Evolutionary conservation across 2,888 invertebrate species (phyloP).

Genomic region (Doris montereyensis): DNA sequence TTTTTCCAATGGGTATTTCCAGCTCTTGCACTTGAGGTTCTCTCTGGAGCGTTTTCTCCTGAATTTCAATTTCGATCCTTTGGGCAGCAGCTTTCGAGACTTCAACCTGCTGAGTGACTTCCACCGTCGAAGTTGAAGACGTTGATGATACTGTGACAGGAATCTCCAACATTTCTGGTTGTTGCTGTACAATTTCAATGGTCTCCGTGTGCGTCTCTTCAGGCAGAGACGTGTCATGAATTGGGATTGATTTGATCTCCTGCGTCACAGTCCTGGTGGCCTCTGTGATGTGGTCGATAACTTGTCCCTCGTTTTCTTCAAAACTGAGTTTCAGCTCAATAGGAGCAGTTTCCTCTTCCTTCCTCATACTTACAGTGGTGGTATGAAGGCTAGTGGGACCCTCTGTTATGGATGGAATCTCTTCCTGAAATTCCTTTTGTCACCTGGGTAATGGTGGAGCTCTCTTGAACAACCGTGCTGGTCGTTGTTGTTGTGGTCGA

Average conservation of each 20-base stretch:
- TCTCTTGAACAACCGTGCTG: conserved; percentile 54
- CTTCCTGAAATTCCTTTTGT: conserved; percentile 39
- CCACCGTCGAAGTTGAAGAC: conserved; percentile 48
- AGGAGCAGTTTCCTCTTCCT: conserved; percentile 52
- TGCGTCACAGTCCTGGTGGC: conserved; percentile 57
- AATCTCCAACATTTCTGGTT: conserved; percentile 56
- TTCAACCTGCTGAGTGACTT: conserved; percentile 47
- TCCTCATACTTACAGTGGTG: conserved; percentile 56
- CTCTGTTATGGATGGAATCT: conserved; percentile 48
- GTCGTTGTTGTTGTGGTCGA: conserved; percentile 44
- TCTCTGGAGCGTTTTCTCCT: conserved; percentile 57
- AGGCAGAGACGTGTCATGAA: conserved; percentile 44
- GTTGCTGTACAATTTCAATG: conserved; percentile 62
- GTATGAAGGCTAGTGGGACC: conserved; percentile 54
- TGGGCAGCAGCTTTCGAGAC: conserved; percentile 52
- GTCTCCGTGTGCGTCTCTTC: conserved; percentile 61
- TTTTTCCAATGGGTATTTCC: conserved; percentile 53
- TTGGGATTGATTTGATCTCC: conserved; percentile 53
- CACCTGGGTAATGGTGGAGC: conserved; percentile 44
- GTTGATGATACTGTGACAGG: conserved; percentile 51
- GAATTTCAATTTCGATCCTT: conserved; percentile 64
- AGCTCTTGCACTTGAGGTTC: conserved; percentile 58
- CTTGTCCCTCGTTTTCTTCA: conserved; percentile 48
- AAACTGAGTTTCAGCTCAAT: conserved; percentile 55
- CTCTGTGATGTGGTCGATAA: conserved; percentile 53